A percentile compares a stretch with the other conserved stretches of the same genome.
Evolutionary conservation across 2,113 vertebrate species (phyloP).

Genomic region (Mixornis gularis): DNA sequence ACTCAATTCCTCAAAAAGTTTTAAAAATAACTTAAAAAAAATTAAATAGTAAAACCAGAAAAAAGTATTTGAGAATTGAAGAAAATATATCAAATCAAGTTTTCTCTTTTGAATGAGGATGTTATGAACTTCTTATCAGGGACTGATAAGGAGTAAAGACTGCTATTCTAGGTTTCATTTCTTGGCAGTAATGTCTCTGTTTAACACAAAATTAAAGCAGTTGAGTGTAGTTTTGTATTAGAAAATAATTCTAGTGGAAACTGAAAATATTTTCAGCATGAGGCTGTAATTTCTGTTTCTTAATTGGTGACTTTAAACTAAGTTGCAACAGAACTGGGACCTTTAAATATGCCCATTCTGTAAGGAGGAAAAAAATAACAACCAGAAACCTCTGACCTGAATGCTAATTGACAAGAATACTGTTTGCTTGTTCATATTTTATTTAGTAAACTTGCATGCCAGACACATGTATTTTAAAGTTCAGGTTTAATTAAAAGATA

Average conservation of each 20-base stretch:
- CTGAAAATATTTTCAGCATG: not conserved
- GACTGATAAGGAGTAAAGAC: not conserved
- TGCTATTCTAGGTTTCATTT: not conserved
- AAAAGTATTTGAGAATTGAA: not conserved
- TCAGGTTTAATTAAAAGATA: conserved; percentile 78
- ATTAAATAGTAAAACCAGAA: accelerated
- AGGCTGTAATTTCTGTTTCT: not conserved
- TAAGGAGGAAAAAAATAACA: not conserved
- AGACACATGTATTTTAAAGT: conserved; percentile 66
- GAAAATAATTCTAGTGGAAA: not conserved
- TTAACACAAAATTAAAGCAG: not conserved
- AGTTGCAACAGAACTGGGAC: not conserved
- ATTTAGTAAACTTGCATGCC: conserved; percentile 58
- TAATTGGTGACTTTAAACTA: conserved; percentile 3
- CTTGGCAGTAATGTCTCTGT: not conserved
- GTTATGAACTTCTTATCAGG: not conserved
- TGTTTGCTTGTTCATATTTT: conserved; percentile 30
- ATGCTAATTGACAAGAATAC: conserved; percentile 30
- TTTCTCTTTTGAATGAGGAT: not conserved
- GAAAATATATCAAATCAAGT: not conserved
- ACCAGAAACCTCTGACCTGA: not conserved
- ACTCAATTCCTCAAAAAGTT: not conserved
- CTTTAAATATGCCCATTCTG: not conserved
- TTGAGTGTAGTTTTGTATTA: not conserved
- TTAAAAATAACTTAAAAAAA: not conserved